Evolutionary conservation across 2,888 invertebrate genomes (phyloP).

Genomic region (Pyrrhia umbra): DNA sequence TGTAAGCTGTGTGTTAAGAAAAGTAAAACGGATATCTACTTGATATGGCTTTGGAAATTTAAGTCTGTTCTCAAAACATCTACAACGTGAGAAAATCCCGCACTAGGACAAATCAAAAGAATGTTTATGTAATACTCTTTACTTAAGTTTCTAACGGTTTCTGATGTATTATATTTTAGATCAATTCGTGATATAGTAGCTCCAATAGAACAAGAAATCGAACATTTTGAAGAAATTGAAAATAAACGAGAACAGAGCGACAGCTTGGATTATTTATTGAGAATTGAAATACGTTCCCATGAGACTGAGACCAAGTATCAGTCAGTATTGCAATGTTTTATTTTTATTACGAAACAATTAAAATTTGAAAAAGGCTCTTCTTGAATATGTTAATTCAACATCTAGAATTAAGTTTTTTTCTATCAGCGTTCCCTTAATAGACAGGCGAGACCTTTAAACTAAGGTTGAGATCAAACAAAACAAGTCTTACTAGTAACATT

Average conservation of each 20-base stretch:
- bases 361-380: too few relatives aligned
- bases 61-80: slow-evolving; percentile 5
- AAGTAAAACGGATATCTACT: background rate
- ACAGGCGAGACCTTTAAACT: too few relatives aligned
- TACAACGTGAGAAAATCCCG: background rate
- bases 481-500: too few relatives aligned
- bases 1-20: too few relatives aligned
- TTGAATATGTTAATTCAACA: too few relatives aligned
- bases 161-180: slow-evolving; percentile 70
- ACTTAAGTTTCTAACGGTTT: too few relatives aligned
- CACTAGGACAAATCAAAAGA: background rate
- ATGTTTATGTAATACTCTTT: too few relatives aligned
- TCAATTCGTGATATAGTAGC: slow-evolving; percentile 91
- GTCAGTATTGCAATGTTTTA: slow-evolving; percentile 60
- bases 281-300: slow-evolving; percentile 84
- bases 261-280: slow-evolving; percentile 87
- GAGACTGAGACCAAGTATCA: slow-evolving; percentile 81
- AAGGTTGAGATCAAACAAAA: too few relatives aligned
- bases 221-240: slow-evolving; percentile 89
- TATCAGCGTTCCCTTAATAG: too few relatives aligned
- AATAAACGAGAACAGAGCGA: slow-evolving; percentile 90
- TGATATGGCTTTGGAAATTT: slow-evolving; percentile 1
- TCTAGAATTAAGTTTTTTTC: too few relatives aligned
- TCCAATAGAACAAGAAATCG: slow-evolving; percentile 93
- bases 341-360: background rate